Evolutionary conservation across 2,888 invertebrate species (phyloP).

Genomic region (Euzophera pinguis): DNA sequence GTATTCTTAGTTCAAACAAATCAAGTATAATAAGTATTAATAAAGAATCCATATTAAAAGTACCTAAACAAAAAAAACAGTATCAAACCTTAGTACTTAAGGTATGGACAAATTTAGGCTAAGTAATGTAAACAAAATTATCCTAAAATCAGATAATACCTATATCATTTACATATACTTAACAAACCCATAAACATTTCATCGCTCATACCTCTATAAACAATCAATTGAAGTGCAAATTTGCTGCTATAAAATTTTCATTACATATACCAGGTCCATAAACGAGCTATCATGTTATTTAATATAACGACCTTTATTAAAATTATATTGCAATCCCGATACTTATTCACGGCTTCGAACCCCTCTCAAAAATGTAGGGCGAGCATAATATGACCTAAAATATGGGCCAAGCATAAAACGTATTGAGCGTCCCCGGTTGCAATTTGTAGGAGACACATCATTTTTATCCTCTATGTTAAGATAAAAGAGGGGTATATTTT

Average conservation of each 20-base stretch:
- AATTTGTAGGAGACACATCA: constrained; percentile 6
- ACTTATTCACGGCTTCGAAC: not conserved
- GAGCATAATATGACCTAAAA: constrained; percentile 1
- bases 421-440: not conserved
- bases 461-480: constrained; percentile 7
- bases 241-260: constrained; percentile 47
- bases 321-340: constrained; percentile 11
- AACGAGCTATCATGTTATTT: constrained; percentile 32
- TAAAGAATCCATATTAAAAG: too few relatives aligned
- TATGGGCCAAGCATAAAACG: constrained; percentile 11
- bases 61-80: too few relatives aligned
- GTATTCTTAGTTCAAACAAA: too few relatives aligned
- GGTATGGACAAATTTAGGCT: too few relatives aligned
- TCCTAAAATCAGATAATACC: too few relatives aligned
- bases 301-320: constrained; percentile 31
- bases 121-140: too few relatives aligned
- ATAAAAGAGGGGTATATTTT: constrained; percentile 8
- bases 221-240: constrained; percentile 45
- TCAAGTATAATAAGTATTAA: too few relatives aligned
- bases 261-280: constrained; percentile 35
- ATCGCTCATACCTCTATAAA: constrained; percentile 20
- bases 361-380: constrained; percentile 10
- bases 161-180: not conserved
- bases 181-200: not conserved
- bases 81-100: too few relatives aligned